Evolutionary conservation across 2,113 vertebrate genomes (phyloP), one percentile per base, ranked within the genome.

Genomic region (Arothron firmamentum): DNA sequence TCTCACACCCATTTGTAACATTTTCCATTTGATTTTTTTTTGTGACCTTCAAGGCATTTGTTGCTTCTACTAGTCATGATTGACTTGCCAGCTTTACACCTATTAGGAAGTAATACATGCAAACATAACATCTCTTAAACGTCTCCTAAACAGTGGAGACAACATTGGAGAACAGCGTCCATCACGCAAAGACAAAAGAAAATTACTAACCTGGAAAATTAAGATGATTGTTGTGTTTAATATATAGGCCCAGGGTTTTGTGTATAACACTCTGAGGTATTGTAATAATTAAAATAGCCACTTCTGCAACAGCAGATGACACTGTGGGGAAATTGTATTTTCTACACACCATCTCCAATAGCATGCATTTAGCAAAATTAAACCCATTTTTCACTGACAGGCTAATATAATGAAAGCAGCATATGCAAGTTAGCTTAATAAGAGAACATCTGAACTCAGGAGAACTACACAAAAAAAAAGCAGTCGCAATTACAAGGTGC

Each of bases 281-380:
- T 87, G 76, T 62, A 78, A 77, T 87, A 89, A 91, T 90, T 89
- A 90, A 88, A 78, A 82, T 80, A 80, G 80, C 84, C 65, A 82
- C 70, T 84, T 80, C 77, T 81, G 81, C 84, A 88, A 67, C 78
- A 78, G 69, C 69, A 88, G 81, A 90, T 80, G 76, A 84, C 86
- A 88, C 87, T 80, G 78, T 78, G 56, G 87, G 86, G 87, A 89
- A 88, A 88, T 82, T 70, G 79, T 78, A 70, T 74, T 77, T 80
- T 76, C 41, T 20, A 57, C 41, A 66, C 38, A 11, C 9, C 56
- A 12, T 45, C 59, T 45, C 47, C 19, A 74, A 85, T 74, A 66
- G 59, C 60, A 72, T 74, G 45, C 78, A 78, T 86, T 87, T 82
- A 70, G 77, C 80, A 80, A 90, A 90, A 92, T 90, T 88, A 90